Conservation (phyloP, 2,113 vertebrate genomes). For the Stigmatopora nigra region DNA sequence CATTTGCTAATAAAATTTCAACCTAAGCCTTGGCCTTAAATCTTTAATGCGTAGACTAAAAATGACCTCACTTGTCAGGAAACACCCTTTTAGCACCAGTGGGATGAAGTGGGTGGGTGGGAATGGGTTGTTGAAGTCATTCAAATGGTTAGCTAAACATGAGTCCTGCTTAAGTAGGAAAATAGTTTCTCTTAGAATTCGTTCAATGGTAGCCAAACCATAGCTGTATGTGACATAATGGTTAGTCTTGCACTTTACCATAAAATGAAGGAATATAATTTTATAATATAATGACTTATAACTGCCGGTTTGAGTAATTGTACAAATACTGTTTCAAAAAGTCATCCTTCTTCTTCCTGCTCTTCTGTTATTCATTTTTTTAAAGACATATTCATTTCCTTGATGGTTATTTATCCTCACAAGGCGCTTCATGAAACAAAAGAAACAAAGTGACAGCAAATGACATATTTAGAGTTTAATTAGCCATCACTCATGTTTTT, state of each 20-base stretch:
- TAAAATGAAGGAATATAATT: background rate
- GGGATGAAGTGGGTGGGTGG: constrained; percentile 48
- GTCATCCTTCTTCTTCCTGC: too few species aligned
- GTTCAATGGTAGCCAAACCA: constrained; percentile 24
- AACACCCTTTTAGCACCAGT: constrained; percentile 58
- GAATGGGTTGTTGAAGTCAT: constrained; percentile 53
- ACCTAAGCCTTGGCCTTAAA: constrained; percentile 61
- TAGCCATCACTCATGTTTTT: too few species aligned
- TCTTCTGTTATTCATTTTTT: too few species aligned
- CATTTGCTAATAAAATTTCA: constrained; percentile 63
- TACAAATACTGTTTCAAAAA: too few species aligned
- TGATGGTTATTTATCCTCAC: too few species aligned
- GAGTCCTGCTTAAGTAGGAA: constrained; percentile 9
- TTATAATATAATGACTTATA: too few species aligned
- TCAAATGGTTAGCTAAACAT: constrained; percentile 41
- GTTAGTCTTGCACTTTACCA: background rate
- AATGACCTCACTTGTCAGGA: constrained; percentile 62
- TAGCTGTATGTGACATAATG: constrained; percentile 1
- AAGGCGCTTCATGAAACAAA: too few species aligned
- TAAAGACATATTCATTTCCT: too few species aligned
- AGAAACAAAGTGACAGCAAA: too few species aligned
- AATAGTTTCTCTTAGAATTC: constrained; percentile 15
- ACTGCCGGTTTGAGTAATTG: background rate
- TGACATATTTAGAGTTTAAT: too few species aligned
- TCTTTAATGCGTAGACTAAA: constrained; percentile 59